Conservation (phyloP, 2,797 vertebrate genomes). For the Sebastes hubbsi region DNA sequence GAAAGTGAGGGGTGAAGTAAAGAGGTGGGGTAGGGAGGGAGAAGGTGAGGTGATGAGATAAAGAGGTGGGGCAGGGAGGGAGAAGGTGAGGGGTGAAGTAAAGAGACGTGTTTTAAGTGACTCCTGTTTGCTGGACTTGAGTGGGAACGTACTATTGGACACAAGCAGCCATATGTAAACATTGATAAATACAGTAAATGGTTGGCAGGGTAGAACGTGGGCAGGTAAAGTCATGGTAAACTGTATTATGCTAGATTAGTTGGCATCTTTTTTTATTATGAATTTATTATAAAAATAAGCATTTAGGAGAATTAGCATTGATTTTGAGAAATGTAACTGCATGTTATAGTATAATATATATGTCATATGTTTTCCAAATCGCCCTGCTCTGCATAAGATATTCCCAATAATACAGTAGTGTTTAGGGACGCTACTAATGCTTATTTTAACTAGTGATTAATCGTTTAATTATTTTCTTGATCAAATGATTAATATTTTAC, state of each 20-base stretch:
- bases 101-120: background rate
- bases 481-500: background rate
- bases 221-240: background rate
- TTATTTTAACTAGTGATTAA: background rate
- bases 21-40: background rate
- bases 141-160: background rate
- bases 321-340: background rate
- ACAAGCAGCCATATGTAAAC: background rate
- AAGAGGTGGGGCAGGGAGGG: no score
- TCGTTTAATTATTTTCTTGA: background rate
- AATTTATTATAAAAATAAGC: background rate
- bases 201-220: background rate
- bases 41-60: no score
- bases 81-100: background rate
- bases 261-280: background rate
- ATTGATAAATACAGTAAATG: no score
- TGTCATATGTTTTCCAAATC: no score
- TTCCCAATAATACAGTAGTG: background rate
- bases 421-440: background rate
- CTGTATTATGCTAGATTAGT: background rate
- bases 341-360: background rate
- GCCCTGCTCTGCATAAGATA: background rate
- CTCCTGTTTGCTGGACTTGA: background rate
- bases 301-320: background rate
- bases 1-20: background rate